Evolutionary conservation across 2,113 vertebrate species (phyloP), one percentile per base, ranked within the genome.

Genomic region (Mandrillus leucophaeus): DNA sequence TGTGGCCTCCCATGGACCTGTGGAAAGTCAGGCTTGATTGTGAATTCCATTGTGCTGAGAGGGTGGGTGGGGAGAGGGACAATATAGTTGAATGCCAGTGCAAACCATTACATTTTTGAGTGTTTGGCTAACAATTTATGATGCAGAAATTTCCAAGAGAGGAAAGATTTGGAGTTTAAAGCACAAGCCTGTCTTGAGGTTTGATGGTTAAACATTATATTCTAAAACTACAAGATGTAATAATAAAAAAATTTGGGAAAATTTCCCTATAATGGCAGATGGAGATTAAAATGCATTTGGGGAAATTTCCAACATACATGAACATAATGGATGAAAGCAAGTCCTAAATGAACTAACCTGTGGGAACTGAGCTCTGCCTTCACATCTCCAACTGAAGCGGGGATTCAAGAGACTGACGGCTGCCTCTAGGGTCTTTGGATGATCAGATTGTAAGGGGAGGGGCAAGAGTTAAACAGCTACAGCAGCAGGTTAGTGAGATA

Each of bases 211-310:
- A 97, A 95, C 89, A 95, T 97, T 96, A 86, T 59, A 88, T 95
- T 98, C 97, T 97, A 97, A 95, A 98, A 82, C 94, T 97, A 92
- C 97, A 98, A 98, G 97, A 98, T 97, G 94, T 96, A 98, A 97
- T 97, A 98, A 97, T 96, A 88, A 96, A 95, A 98, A 97, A 96
- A 76, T 68, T 96, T 96, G 97, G 97, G 97, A 97, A 97, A 98
- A 96, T 98, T 98, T 98, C 97, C 97, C 94, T 98, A 98, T 88
- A 97, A 98, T 97, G 97, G 97, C 98, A 98, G 98, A 98, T 98
- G 97, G 98, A 98, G 94, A 98, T 98, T 98, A 98, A 98, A 98
- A 98, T 97, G 98, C 97, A 98, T 98, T 98, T 98, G 97, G 97
- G 97, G 97, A 96, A 91, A 98, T 97, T 98, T 98, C 97, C 97